phyloP scores from a whole-genome alignment of 2,797 vertebrate species.

The Lutjanus campechanus region DNA sequence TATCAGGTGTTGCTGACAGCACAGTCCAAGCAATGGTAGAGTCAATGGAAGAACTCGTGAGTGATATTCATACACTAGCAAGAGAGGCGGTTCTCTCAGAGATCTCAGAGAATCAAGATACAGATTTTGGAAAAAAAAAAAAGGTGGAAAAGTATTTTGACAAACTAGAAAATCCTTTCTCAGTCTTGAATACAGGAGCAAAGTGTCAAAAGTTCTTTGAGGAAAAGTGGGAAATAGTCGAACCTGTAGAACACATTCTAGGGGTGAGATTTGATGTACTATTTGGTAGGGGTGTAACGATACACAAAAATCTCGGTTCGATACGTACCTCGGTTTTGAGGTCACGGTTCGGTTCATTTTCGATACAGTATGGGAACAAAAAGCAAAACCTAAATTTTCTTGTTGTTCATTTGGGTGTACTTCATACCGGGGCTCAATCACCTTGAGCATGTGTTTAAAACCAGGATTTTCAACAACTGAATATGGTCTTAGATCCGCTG shows the following conservation, averaged over 20 bases:
- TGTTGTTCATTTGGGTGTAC: no score
- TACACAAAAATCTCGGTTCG: no score
- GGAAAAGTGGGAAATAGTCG: slow-evolving; percentile 25
- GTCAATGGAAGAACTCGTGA: slow-evolving; percentile 48
- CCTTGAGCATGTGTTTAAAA: no score
- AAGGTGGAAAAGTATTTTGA: slow-evolving; percentile 38
- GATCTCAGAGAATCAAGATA: not conserved
- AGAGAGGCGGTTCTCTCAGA: slow-evolving; percentile 31
- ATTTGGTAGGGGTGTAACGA: no score
- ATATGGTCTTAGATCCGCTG: no score
- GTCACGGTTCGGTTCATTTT: no score
- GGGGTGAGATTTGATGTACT: not conserved
- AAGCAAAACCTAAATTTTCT: no score
- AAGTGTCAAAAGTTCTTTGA: slow-evolving; percentile 32
- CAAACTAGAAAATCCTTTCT: slow-evolving; percentile 43
- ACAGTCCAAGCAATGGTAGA: slow-evolving; percentile 42
- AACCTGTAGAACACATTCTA: not conserved
- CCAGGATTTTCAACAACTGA: no score
- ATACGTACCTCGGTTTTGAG: no score
- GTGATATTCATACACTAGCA: slow-evolving; percentile 39
- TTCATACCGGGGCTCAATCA: no score
- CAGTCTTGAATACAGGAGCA: slow-evolving; percentile 26
- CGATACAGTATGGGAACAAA: no score
- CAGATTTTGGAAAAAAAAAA: slow-evolving; percentile 30
- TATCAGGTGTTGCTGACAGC: slow-evolving; percentile 46